These are phyloP conservation scores for Microtus montanus DNA, from an alignment of 2,113 vertebrate genomes.

Conservation along the genomic window DNA sequence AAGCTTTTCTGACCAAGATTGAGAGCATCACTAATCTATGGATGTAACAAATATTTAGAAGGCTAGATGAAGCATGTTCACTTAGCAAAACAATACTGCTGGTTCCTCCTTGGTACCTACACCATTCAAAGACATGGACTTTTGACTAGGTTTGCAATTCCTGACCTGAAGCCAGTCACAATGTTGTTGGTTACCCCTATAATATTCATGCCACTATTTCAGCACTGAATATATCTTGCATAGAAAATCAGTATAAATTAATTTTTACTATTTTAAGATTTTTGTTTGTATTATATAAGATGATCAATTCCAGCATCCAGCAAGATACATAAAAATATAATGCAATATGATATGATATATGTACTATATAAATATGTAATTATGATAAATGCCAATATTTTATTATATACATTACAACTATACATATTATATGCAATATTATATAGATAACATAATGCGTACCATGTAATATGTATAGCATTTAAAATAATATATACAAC, in stretches of 20 bases:
- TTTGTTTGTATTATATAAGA: background rate
- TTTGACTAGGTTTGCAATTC: background rate
- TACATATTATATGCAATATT: background rate
- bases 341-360: background rate
- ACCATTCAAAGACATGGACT: background rate
- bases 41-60: background rate
- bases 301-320: background rate
- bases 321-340: background rate
- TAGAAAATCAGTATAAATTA: background rate
- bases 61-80: background rate
- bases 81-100: background rate
- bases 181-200: background rate
- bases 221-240: background rate
- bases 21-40: no score
- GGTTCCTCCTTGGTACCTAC: background rate
- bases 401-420: background rate
- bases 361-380: background rate
- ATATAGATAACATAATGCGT: background rate
- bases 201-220: background rate
- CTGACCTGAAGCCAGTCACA: background rate
- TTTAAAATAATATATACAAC: background rate
- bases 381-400: conserved; percentile 5
- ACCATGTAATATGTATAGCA: background rate
- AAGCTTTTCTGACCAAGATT: no score
- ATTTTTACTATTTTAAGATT: background rate